These are phyloP conservation scores for Dione juno DNA, from an alignment of 2,888 invertebrate genomes.

Conservation along the genomic window DNA sequence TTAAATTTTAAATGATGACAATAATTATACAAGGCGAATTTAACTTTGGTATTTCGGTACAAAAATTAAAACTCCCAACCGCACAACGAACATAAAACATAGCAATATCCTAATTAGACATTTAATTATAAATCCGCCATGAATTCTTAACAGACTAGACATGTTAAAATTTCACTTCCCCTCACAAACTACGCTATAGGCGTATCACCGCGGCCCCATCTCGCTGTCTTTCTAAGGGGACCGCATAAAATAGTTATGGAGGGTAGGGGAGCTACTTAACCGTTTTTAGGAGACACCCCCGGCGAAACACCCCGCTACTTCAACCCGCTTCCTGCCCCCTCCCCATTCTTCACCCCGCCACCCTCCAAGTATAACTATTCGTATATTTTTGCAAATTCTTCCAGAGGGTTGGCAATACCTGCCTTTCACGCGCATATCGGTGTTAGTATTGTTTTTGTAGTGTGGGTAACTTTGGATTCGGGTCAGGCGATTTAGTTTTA, in stretches of 20 bases:
- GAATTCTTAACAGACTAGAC: slow-evolving; percentile 81
- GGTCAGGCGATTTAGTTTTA: slow-evolving; percentile 81
- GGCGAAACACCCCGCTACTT: slow-evolving; percentile 74
- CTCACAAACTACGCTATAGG: slow-evolving; percentile 68
- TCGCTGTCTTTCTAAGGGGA: slow-evolving; percentile 83
- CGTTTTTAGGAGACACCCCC: slow-evolving; percentile 83
- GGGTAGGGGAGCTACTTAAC: slow-evolving; percentile 82
- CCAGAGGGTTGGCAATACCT: slow-evolving; percentile 79
- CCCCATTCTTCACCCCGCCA: slow-evolving; percentile 58
- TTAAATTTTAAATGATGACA: too few species aligned
- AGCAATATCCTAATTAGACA: slow-evolving; percentile 76
- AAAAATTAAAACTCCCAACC: slow-evolving; percentile 50
- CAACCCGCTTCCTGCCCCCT: slow-evolving; percentile 76
- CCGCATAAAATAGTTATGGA: slow-evolving; percentile 83
- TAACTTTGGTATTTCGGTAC: slow-evolving; percentile 49
- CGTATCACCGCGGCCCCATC: slow-evolving; percentile 77
- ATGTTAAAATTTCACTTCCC: slow-evolving; percentile 82
- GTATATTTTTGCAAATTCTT: slow-evolving; percentile 82
- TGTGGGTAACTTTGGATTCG: slow-evolving; percentile 70
- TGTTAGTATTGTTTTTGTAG: slow-evolving; percentile 68
- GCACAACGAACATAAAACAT: slow-evolving; percentile 53
- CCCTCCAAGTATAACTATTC: slow-evolving; percentile 72
- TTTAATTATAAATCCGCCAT: slow-evolving; percentile 81
- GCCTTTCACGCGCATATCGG: slow-evolving; percentile 71
- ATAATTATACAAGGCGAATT: slow-evolving; percentile 34